Conservation (phyloP, 2,888 invertebrate genomes). For the Epinotia demarniana region DNA sequence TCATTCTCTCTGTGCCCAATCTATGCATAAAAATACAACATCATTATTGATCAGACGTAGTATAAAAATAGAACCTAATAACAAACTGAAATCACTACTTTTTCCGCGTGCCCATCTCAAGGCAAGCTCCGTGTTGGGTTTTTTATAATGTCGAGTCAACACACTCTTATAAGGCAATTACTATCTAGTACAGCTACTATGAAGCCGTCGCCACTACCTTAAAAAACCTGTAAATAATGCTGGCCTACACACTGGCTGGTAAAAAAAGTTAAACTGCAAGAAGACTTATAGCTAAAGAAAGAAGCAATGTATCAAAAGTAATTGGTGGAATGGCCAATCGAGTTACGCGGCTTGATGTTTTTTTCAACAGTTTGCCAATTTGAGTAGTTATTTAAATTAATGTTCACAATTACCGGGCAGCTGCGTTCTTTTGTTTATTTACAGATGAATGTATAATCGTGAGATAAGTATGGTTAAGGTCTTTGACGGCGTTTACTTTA, state of each 20-base stretch:
- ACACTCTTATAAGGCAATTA: conserved; percentile 65
- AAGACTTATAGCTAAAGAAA: conserved; percentile 28
- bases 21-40: background rate
- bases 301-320: conserved; percentile 38
- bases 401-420: conserved; percentile 15
- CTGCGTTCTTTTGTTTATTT: conserved; percentile 2
- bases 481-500: background rate
- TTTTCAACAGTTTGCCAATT: conserved; percentile 11
- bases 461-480: background rate
- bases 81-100: conserved; percentile 22
- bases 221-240: conserved; percentile 59
- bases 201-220: conserved; percentile 61
- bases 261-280: conserved; percentile 32
- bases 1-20: too few relatives aligned
- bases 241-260: conserved; percentile 17
- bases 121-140: conserved; percentile 53
- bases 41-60: background rate
- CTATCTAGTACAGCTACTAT: conserved; percentile 61
- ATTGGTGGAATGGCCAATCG: conserved; percentile 33
- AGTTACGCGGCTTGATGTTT: conserved; percentile 25
- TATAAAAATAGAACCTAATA: background rate
- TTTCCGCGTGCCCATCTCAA: conserved; percentile 29
- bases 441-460: background rate
- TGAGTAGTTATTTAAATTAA: conserved; percentile 33
- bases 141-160: conserved; percentile 56